Base-by-base conservation (phyloP, 2,113 vertebrate species). In the Oostethus manadensis region DNA sequence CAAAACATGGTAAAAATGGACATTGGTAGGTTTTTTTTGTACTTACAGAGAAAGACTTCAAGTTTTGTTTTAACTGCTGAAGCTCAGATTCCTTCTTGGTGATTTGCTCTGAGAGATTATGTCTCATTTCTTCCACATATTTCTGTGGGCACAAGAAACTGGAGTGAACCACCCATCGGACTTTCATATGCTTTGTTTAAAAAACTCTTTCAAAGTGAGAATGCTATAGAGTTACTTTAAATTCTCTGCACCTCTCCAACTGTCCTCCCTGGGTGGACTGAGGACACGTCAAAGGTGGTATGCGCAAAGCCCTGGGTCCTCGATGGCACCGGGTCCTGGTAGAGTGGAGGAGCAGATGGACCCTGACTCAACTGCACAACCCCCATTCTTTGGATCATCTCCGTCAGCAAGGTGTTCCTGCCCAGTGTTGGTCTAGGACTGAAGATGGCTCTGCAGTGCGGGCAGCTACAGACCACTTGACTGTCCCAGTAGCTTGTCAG, bases 391-490 rank as follows among this genome's bases (percentile, higher is more conserved):
- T 54, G 22, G 38, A 73, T 14, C 64, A 67, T 61, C 43, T 73
- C 56, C 1, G 11, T 16, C 59, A 73, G 70, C 54, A 62, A 21
- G 1, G 18, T 47, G 70, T 73, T 62, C 33, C 54, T 22, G 15
- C 59, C 64, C 63, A 72, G 59, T 0, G 15, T n/a, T 4, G 59
- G 70, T 7, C 59, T 33, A 55, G 70, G 70, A 6, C 35, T 62
- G 65, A 73, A 68, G 45, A 56, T 35, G 56, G 45, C 64, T 6
- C 60, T 18, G 60, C 64, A 73, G 35, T 55, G 50, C 0, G 64
- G 71, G 9, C 70, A 73, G 55, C 33, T 45, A 50, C 44, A 45
- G 35, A n/a, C 29, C 0, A 1, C 20, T 54, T 50, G 60, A 0
- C 38, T 5, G 60, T 58, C 60, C 71, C 71, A 68, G 50, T 45